Percentiles rank a stretch among this genome's conserved stretches.
Conservation (phyloP, 1,140 invertebrate genomes). For the Anthonomus grandis region DNA sequence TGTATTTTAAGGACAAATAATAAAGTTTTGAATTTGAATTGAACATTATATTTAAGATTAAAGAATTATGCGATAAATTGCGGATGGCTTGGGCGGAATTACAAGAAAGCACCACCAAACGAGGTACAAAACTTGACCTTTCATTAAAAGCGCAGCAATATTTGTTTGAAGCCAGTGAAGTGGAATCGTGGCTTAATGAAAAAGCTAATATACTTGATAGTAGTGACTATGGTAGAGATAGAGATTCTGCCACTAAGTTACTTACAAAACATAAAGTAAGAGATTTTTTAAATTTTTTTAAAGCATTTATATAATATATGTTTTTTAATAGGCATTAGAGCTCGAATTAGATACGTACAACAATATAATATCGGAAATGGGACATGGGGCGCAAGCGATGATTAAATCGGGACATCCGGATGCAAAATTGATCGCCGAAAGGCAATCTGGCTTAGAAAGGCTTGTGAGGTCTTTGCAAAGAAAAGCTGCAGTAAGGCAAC, state of each 20-base stretch:
- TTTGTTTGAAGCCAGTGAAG: slow-evolving; percentile 85
- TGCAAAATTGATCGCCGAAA: slow-evolving; percentile 71
- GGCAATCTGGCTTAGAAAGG: slow-evolving; percentile 73
- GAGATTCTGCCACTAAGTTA: slow-evolving; percentile 85
- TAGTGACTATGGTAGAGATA: slow-evolving; percentile 82
- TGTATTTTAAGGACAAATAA: too few species aligned
- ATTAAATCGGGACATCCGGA: slow-evolving; percentile 74
- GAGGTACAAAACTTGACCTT: slow-evolving; percentile 76
- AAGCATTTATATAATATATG: slow-evolving; percentile 1
- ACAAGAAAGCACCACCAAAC: slow-evolving; percentile 63
- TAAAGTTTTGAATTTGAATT: neutral
- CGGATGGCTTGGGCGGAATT: slow-evolving; percentile 68
- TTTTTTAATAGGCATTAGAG: slow-evolving; percentile 69
- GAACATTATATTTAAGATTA: slow-evolving; percentile 50
- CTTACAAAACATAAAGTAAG: slow-evolving; percentile 86
- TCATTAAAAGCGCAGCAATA: slow-evolving; percentile 87
- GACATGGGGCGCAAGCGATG: slow-evolving; percentile 77
- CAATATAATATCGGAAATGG: slow-evolving; percentile 90
- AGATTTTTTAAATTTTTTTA: neutral
- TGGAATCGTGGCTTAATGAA: slow-evolving; percentile 90
- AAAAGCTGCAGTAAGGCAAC: slow-evolving; percentile 73
- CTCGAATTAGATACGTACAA: slow-evolving; percentile 91
- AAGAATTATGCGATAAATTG: slow-evolving; percentile 62
- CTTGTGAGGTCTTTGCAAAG: slow-evolving; percentile 79
- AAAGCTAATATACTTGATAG: slow-evolving; percentile 77